Conservation (phyloP, 2,113 vertebrate species). For the Melanostigma gelatinosum region DNA sequence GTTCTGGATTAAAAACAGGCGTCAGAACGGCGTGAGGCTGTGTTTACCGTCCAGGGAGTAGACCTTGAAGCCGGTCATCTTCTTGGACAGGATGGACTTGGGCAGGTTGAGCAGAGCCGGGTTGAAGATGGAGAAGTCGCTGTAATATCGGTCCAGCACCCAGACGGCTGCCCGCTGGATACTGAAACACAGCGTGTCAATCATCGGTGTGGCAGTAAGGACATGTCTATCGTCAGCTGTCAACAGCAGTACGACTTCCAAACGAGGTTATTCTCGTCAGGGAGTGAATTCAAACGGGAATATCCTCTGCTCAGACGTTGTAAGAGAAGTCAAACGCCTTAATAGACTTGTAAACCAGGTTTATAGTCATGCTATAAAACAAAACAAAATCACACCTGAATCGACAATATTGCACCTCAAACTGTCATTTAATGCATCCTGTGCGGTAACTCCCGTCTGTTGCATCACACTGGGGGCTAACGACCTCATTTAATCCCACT, state of each 20-base stretch:
- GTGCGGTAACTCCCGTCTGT: too few species aligned
- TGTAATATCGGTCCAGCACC: conserved; percentile 97
- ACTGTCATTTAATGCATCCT: not conserved
- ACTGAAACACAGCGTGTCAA: conserved; percentile 73
- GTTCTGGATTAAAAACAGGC: conserved; percentile 1
- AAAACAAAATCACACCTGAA: not conserved
- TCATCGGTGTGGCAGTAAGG: not conserved
- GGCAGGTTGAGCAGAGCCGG: conserved; percentile 96
- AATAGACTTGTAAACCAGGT: not conserved
- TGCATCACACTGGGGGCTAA: too few species aligned
- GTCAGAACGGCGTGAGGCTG: conserved; percentile 33
- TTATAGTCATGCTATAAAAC: not conserved
- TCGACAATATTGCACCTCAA: not conserved
- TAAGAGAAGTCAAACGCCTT: not conserved
- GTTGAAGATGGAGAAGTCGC: conserved; percentile 96
- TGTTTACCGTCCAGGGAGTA: conserved; percentile 94
- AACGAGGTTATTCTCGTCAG: not conserved
- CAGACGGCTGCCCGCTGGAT: conserved; percentile 96
- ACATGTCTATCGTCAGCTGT: conserved; percentile 10
- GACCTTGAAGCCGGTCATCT: conserved; percentile 98
- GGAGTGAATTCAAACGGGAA: not conserved
- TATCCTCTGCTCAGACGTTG: not conserved
- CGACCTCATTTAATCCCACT: too few species aligned
- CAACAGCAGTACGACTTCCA: not conserved
- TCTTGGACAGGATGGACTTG: conserved; percentile 96